Evolutionary conservation across 2,888 invertebrate genomes (phyloP), one percentile per base, ranked within the genome.

Genomic region (Melieria omissa): DNA sequence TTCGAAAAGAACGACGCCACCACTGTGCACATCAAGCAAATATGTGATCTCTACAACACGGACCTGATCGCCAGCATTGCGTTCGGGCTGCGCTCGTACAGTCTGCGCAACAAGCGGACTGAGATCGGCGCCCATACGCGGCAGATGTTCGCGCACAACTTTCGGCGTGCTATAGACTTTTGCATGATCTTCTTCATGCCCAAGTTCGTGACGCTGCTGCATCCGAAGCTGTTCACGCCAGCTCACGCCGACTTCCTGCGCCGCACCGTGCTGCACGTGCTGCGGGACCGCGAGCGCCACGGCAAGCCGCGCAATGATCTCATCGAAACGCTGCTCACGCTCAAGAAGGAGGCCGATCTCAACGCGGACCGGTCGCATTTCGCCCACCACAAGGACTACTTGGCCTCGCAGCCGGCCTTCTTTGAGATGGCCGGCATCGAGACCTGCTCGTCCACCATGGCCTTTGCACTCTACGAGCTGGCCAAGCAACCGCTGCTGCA

Each of bases 11-110:
- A 73, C 4, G 74, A 77, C 77, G 77, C 65, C 10, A 75, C 76
- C 0, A 70, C 79, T 0, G 80, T 82, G 4, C 84, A 86, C 72
- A 77, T 86, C 8, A 85, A 84, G 69, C 85, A 86, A 67, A 80
- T 86, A 0, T 85, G 86, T 63, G 85, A 86, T 57, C 80, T 85
- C 0, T 86, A 86, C 49, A 85, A 86, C 2, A 85, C 86, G 4
- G 89, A 89, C 65, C 81, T 89, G 70, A 88, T 89, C 47, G 88
- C 86, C 4, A 86, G 86, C 66, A 87, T 88, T 4, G 89, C 88
- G 0, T 89, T 85, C 58, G 89, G 89, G 0, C 74, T 89, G 2
- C 82, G 86, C 44, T 87, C 85, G 1, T 88, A 89, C 63, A 86
- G 87, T 2, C 71, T 88, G n/a, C 80, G 85, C 16, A 83, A 88